Conservation (phyloP, 2,113 vertebrate genomes). For the Cettia cetti region DNA sequence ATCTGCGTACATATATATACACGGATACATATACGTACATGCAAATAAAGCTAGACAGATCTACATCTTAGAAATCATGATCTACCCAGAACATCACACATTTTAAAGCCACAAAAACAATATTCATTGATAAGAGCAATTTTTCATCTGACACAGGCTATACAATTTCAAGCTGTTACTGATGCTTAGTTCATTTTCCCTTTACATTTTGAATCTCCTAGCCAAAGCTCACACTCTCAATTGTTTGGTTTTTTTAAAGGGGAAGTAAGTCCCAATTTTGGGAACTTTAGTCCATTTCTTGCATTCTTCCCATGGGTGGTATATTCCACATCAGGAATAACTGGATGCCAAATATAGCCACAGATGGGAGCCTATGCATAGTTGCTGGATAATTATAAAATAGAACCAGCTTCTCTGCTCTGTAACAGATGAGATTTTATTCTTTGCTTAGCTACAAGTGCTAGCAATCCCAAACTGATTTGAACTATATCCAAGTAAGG, state of each 20-base stretch:
- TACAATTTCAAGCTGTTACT: not conserved
- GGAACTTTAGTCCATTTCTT: constrained; percentile 15
- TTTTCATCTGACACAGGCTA: not conserved
- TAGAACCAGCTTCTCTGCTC: not conserved
- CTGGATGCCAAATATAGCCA: not conserved
- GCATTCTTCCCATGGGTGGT: constrained; percentile 19
- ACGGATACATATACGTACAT: not conserved
- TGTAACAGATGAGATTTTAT: not conserved
- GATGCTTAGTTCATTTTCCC: not conserved
- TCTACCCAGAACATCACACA: not conserved
- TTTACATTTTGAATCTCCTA: not conserved
- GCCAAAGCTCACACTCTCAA: not conserved
- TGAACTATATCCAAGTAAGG: not conserved
- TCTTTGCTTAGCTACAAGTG: not conserved
- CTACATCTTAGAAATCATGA: not conserved
- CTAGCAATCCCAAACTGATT: not conserved
- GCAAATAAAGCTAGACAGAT: not conserved
- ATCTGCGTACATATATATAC: not conserved
- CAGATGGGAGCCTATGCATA: not conserved
- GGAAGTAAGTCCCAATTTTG: not conserved
- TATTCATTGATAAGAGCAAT: not conserved
- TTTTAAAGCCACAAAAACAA: not conserved
- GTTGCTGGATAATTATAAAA: not conserved
- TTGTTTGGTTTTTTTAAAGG: not conserved
- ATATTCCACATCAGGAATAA: constrained; percentile 16